Conservation (phyloP, 2,797 vertebrate genomes). For the Poeciliopsis gracilis region DNA sequence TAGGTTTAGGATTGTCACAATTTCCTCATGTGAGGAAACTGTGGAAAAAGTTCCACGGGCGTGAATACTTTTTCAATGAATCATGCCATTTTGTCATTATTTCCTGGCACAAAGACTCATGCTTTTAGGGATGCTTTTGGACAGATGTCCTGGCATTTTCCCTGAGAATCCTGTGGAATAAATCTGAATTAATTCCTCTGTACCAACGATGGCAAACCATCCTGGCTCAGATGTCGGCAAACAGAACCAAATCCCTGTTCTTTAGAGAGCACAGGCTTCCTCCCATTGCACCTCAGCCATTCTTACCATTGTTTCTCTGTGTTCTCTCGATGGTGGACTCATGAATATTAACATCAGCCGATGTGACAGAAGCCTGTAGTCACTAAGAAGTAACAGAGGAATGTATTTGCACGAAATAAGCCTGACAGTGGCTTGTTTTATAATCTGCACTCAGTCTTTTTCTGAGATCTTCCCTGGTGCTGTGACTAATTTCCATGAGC, state of each 20-base stretch:
- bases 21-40: not conserved
- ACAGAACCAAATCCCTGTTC: not conserved
- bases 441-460: not conserved
- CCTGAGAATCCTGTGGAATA: not conserved
- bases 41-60: not conserved
- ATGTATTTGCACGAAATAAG: not conserved
- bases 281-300: constrained; percentile 1
- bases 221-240: constrained; percentile 5
- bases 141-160: not conserved
- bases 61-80: not conserved
- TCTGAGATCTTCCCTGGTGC: not conserved
- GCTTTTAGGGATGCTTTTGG: not conserved
- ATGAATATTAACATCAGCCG: constrained; percentile 1
- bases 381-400: not conserved
- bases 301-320: constrained; percentile 3
- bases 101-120: not conserved
- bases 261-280: not conserved
- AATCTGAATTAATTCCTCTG: not conserved
- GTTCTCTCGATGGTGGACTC: constrained; percentile 3
- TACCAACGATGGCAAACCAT: not conserved
- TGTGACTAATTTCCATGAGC: not conserved
- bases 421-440: not conserved
- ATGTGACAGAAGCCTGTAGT: not conserved
- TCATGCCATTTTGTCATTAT: not conserved
- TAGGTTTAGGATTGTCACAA: not conserved